Evolutionary conservation across 2,797 vertebrate genomes (phyloP).

Genomic region (Dallia pectoralis): DNA sequence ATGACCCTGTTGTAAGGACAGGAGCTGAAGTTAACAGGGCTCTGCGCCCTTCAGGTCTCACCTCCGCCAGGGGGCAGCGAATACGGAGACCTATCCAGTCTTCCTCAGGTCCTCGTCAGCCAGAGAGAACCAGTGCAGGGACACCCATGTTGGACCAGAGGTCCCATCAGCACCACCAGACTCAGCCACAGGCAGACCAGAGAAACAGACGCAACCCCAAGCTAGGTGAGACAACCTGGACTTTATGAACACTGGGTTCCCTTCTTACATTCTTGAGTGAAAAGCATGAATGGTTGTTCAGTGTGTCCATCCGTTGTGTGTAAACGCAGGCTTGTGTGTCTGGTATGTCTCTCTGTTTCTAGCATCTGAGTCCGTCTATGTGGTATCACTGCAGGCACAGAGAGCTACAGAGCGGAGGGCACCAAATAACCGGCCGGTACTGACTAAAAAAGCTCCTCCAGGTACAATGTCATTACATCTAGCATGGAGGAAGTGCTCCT

Average conservation of each 20-base stretch:
- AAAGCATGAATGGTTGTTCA: not conserved
- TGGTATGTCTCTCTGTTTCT: slow-evolving; percentile 78
- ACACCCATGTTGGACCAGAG: slow-evolving; percentile 73
- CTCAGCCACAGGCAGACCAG: slow-evolving; percentile 81
- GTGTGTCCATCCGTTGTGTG: slow-evolving; percentile 38
- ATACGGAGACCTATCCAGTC: slow-evolving; percentile 76
- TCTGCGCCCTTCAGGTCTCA: slow-evolving; percentile 60
- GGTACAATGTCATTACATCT: slow-evolving; percentile 66
- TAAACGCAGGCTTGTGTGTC: slow-evolving; percentile 71
- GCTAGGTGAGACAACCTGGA: slow-evolving; percentile 77
- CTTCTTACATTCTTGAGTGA: slow-evolving; percentile 5
- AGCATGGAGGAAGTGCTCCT: not conserved
- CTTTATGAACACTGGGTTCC: not conserved
- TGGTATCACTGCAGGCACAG: slow-evolving; percentile 92
- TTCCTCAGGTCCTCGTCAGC: slow-evolving; percentile 80
- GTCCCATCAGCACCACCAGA: slow-evolving; percentile 67
- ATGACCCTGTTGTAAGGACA: slow-evolving; percentile 43
- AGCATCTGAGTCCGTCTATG: slow-evolving; percentile 97
- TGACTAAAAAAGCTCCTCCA: slow-evolving; percentile 81
- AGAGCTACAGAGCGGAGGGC: slow-evolving; percentile 78
- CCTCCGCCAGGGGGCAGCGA: slow-evolving; percentile 64
- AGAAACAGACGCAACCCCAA: slow-evolving; percentile 80
- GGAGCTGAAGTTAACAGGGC: slow-evolving; percentile 70
- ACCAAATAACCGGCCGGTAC: slow-evolving; percentile 75
- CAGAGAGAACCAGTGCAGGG: slow-evolving; percentile 71